Percentiles rank a stretch among this genome's conserved stretches.
These are phyloP conservation scores for Acrocyrtus sp. DNA, from an alignment of 2,888 invertebrate genomes.

Conservation along the genomic window DNA sequence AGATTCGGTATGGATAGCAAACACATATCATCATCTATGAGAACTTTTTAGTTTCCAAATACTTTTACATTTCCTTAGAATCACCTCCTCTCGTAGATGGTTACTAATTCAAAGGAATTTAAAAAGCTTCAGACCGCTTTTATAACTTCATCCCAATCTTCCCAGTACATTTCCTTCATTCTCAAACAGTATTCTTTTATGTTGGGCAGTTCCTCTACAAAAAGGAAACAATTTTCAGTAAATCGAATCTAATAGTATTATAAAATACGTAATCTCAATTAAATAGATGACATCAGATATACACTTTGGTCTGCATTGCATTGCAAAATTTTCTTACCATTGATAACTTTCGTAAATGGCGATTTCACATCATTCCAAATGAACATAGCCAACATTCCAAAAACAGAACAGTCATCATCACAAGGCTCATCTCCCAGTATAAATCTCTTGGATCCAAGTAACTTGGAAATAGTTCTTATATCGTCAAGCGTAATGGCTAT, in stretches of 20 bases:
- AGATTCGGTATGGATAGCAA: too few species aligned
- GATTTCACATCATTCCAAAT: constrained; percentile 2
- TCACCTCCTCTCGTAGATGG: too few species aligned
- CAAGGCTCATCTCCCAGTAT: constrained; percentile 47
- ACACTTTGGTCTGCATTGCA: background rate
- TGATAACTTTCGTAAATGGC: constrained; percentile 35
- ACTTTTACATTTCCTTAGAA: too few species aligned
- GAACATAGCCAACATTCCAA: constrained; percentile 25
- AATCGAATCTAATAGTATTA: background rate
- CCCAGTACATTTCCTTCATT: constrained; percentile 55
- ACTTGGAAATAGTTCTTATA: constrained; percentile 26
- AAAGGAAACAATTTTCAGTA: background rate
- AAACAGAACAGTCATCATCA: constrained; percentile 50
- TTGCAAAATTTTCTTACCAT: constrained; percentile 27
- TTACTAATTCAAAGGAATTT: too few species aligned
- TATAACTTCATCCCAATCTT: constrained; percentile 60
- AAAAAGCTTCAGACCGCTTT: too few species aligned
- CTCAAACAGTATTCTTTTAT: constrained; percentile 48
- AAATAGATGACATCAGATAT: background rate
- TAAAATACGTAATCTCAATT: background rate
- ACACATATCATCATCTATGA: too few species aligned
- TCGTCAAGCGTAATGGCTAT: constrained; percentile 42
- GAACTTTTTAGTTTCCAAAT: too few species aligned
- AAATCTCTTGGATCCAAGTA: constrained; percentile 47
- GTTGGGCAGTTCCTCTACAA: constrained; percentile 43